Conservation (phyloP, 2,113 vertebrate genomes). For the Brachyistius frenatus region DNA sequence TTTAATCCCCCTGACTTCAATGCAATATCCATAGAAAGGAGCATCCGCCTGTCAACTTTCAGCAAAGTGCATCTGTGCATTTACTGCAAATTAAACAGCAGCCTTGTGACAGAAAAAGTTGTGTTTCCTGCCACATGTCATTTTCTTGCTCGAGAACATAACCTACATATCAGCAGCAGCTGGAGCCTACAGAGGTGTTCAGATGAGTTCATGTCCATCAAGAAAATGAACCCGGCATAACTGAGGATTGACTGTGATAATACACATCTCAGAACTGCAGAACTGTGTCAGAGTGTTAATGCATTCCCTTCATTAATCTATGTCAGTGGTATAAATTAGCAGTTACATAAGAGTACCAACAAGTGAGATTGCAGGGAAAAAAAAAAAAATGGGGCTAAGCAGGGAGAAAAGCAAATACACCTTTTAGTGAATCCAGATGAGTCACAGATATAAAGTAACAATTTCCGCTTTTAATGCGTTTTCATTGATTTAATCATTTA, state of each 20-base stretch:
- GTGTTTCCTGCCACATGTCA: constrained; percentile 2
- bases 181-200: constrained; percentile 19
- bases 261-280: constrained; percentile 11
- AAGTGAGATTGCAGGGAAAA: constrained; percentile 23
- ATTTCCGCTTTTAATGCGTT: constrained; percentile 49
- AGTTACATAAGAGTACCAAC: constrained; percentile 27
- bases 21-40: neutral
- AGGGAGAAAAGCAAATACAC: constrained; percentile 26
- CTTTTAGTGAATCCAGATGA: constrained; percentile 43
- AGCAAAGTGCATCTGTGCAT: neutral
- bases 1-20: neutral
- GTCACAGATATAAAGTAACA: constrained; percentile 26
- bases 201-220: constrained; percentile 39
- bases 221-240: constrained; percentile 31
- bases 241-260: constrained; percentile 4
- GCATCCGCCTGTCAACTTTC: neutral
- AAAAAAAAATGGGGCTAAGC: neutral
- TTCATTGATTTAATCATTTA: constrained; percentile 28
- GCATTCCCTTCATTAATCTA: constrained; percentile 30
- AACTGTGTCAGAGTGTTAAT: constrained; percentile 38
- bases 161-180: constrained; percentile 22
- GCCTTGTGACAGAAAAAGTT: neutral
- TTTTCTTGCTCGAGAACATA: constrained; percentile 19
- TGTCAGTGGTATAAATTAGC: constrained; percentile 28
- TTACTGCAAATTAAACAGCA: constrained; percentile 5